A percentile compares a stretch with the other conserved stretches of the same genome.
Conservation (phyloP, 2,888 invertebrate genomes). For the Drosophila dives region DNA sequence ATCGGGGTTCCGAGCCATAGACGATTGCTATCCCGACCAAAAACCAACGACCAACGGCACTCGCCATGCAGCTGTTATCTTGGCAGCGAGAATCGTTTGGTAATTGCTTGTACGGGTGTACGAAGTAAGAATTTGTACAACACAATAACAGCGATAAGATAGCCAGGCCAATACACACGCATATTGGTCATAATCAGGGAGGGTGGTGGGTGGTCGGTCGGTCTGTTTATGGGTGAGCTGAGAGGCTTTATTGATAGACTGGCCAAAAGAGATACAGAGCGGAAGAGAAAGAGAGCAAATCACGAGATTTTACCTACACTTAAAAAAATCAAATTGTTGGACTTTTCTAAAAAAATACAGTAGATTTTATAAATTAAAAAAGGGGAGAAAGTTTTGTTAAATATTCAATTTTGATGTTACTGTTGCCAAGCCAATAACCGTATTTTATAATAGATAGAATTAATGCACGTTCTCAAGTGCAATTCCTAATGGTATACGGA, state of each 20-base stretch:
- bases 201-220: neutral
- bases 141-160: conserved; percentile 73
- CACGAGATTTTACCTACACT: conserved; percentile 39
- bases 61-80: conserved; percentile 28
- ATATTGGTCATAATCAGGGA: conserved; percentile 14
- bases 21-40: conserved; percentile 9
- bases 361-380: neutral
- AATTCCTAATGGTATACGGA: neutral
- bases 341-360: neutral
- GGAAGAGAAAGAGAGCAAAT: conserved; percentile 16
- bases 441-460: neutral
- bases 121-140: conserved; percentile 59
- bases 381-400: neutral
- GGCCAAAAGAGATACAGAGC: neutral
- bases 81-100: conserved; percentile 72
- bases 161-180: conserved; percentile 15
- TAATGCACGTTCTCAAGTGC: neutral
- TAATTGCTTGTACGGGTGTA: conserved; percentile 80
- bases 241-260: conserved; percentile 32
- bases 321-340: neutral
- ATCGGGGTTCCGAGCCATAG: conserved; percentile 5
- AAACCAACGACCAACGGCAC: conserved; percentile 1
- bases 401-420: neutral
- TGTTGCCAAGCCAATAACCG: neutral
- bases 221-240: neutral